Conservation (phyloP, 1,140 invertebrate genomes). For the Polypedilum pembai region DNA sequence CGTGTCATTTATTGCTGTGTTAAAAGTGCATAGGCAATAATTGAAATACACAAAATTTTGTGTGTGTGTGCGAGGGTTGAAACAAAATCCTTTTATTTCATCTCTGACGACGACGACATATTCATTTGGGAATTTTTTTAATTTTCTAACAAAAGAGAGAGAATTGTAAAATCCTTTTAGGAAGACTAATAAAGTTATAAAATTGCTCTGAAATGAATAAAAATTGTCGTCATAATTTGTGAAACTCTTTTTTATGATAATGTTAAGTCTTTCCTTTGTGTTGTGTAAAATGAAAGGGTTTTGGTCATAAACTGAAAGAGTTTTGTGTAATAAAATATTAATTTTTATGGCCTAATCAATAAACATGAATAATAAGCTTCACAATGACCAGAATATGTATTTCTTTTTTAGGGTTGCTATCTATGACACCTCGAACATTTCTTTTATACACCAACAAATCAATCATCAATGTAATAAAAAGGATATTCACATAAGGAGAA, state of each 20-base stretch:
- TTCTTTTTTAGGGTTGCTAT: conserved; percentile 9
- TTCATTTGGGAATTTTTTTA: neutral
- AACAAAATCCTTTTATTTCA: neutral
- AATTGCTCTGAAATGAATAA: neutral
- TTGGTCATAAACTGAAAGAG: neutral
- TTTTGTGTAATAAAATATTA: conserved; percentile 14
- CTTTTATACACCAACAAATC: neutral
- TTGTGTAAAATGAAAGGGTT: neutral
- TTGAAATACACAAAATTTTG: neutral
- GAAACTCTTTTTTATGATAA: neutral
- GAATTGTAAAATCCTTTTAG: neutral
- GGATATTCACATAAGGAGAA: neutral
- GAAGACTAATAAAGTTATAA: neutral
- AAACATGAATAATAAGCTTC: neutral
- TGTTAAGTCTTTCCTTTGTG: neutral
- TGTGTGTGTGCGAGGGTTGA: neutral
- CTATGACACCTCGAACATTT: conserved; percentile 20
- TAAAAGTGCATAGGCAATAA: conserved; percentile 13
- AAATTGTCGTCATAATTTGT: conserved; percentile 1
- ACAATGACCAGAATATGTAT: neutral
- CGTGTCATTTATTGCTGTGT: conserved; percentile 22
- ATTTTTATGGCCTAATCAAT: conserved; percentile 13
- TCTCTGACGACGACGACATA: neutral
- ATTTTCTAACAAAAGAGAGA: conserved; percentile 1
- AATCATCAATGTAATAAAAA: neutral